Conservation (phyloP, 2,113 vertebrate genomes). For the Coregonus clupeaformis region DNA sequence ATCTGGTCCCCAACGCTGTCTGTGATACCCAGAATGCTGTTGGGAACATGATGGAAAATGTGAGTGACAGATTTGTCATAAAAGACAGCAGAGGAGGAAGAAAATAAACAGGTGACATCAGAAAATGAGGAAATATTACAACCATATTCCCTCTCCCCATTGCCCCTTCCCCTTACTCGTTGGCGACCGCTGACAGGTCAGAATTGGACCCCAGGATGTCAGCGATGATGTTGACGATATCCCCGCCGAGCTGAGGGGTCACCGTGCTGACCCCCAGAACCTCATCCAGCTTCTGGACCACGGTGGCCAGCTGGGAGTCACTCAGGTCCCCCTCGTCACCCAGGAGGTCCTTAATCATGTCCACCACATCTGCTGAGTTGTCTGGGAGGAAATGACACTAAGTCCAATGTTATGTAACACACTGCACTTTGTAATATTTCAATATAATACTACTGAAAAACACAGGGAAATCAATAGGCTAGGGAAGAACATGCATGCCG, state of each 20-base stretch:
- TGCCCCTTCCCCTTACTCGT: constrained; percentile 50
- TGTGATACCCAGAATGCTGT: constrained; percentile 79
- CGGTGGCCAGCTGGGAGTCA: constrained; percentile 53
- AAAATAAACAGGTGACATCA: background rate
- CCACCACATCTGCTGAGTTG: constrained; percentile 67
- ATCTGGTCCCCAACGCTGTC: constrained; percentile 78
- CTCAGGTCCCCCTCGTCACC: constrained; percentile 38
- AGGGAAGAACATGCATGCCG: background rate
- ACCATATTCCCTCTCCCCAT: background rate
- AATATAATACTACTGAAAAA: too few relatives aligned
- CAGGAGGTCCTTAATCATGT: constrained; percentile 61
- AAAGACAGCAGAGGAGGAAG: background rate
- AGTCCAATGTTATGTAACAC: background rate
- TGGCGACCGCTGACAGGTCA: constrained; percentile 49
- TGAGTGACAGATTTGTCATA: background rate
- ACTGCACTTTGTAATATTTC: too few relatives aligned
- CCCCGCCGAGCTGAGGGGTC: constrained; percentile 33
- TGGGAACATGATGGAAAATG: constrained; percentile 6
- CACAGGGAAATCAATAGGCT: background rate
- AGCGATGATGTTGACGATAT: constrained; percentile 58
- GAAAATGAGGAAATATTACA: background rate
- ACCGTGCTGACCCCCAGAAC: constrained; percentile 54
- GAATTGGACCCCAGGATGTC: constrained; percentile 62
- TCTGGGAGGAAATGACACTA: constrained; percentile 38
- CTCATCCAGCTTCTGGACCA: constrained; percentile 68